Percentiles rank a stretch among this genome's conserved stretches.
These are phyloP conservation scores for Anolis apletophallus DNA, from an alignment of 2,797 vertebrate genomes.

Conservation along the genomic window DNA sequence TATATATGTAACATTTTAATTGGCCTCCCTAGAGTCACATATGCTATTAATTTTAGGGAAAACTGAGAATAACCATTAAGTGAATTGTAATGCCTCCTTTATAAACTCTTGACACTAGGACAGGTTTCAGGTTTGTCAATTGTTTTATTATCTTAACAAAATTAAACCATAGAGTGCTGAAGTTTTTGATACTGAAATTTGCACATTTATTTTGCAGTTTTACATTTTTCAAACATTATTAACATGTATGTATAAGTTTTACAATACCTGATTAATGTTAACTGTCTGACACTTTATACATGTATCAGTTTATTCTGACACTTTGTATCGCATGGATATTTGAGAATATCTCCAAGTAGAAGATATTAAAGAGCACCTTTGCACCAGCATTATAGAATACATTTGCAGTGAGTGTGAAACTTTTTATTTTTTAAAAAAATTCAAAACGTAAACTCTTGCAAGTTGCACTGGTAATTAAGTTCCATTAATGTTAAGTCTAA, in stretches of 20 bases:
- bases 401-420: constrained; percentile 62
- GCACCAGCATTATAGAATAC: constrained; percentile 60
- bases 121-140: constrained; percentile 77
- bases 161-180: constrained; percentile 75
- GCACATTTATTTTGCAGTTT: constrained; percentile 76
- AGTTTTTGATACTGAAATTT: constrained; percentile 64
- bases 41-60: no score
- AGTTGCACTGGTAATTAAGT: constrained; percentile 70
- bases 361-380: constrained; percentile 70
- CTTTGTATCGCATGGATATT: constrained; percentile 56
- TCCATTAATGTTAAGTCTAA: constrained; percentile 70
- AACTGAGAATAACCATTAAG: neutral
- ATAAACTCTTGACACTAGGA: constrained; percentile 58
- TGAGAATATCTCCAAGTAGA: constrained; percentile 63
- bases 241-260: constrained; percentile 79
- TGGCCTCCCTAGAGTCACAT: constrained; percentile 2
- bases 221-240: constrained; percentile 77
- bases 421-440: constrained; percentile 64
- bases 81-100: constrained; percentile 27
- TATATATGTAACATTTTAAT: neutral
- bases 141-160: constrained; percentile 69
- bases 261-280: constrained; percentile 79
- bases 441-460: constrained; percentile 75
- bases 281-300: constrained; percentile 78
- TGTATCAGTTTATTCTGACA: constrained; percentile 80